Base-by-base conservation (phyloP, 1,140 invertebrate species). In the Caligus rogercresseyi region DNA sequence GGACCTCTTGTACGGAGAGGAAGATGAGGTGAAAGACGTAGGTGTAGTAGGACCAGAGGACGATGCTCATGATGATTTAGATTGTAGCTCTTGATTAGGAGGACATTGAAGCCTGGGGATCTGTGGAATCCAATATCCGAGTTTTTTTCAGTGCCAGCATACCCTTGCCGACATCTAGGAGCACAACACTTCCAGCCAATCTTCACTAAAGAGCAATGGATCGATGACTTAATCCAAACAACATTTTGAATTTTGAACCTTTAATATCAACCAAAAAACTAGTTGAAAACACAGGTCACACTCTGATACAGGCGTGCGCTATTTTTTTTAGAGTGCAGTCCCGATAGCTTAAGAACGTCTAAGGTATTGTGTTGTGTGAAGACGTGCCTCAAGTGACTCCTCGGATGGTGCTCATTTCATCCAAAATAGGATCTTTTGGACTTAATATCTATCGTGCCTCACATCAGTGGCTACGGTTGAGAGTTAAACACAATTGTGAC, bases 11-110 rank as follows among this genome's bases (percentile, higher is more conserved):
- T 24, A 63, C 52, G n/a, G 61, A 24, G 2, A 58, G 15, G 16
- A 63, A 23, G 4, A 52, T 14, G 68, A 98, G 79, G 72, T 95
- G 85, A 67, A 93, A 79, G 65, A 96, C 90, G 76, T 95, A 98
- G 60, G 92, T 92, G 78, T 97, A 98, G 75, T 97, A 97, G 1
- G 89, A 94, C 93, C 93, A 98, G 64, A 79, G 78, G 65, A 96
- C 82, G 66, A 95, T 84, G 52, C 83, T 80, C 61, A 87, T 76
- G 68, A 96, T 92, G 73, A 97, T n/a, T 43, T 43, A 11, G 31
- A 43, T 43, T 43, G n/a, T 7, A 43, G 7, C 31, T 43, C 31
- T 43, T 43, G 31, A 43, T 43, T 43, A 43, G 31, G 31, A n/a
- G 31, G 31, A 43, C 31, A 43, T 43, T 43, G 31, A 43, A 43